Evolutionary conservation across 2,797 vertebrate species (phyloP).

Genomic region (Gymnocypris eckloni): DNA sequence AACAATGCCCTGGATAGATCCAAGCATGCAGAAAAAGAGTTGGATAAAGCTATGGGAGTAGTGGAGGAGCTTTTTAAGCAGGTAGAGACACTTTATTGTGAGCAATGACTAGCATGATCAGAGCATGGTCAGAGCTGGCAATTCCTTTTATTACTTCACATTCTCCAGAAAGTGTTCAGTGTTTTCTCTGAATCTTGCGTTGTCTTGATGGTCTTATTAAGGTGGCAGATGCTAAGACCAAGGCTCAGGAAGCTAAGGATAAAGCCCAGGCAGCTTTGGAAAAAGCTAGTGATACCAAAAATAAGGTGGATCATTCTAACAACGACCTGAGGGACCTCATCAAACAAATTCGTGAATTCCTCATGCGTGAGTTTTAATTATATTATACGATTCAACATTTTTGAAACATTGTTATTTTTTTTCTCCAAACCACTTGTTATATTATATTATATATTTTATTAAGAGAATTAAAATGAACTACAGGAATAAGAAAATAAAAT

Average conservation of each 20-base stretch:
- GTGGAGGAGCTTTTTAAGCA: constrained; percentile 85
- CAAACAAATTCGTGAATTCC: constrained; percentile 92
- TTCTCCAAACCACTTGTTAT: background rate
- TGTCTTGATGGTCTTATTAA: constrained; percentile 57
- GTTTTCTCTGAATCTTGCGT: constrained; percentile 19
- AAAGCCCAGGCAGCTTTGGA: constrained; percentile 88
- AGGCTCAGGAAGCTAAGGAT: constrained; percentile 87
- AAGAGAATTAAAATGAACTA: background rate
- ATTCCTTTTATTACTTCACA: background rate
- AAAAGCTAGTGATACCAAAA: constrained; percentile 89
- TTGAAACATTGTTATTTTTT: background rate
- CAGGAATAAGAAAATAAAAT: background rate
- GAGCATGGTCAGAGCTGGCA: background rate
- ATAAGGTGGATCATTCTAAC: constrained; percentile 90
- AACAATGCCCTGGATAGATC: constrained; percentile 87
- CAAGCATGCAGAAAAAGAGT: constrained; percentile 88
- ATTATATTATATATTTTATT: background rate
- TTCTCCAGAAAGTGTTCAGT: background rate
- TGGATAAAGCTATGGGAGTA: constrained; percentile 84
- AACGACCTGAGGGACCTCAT: constrained; percentile 93
- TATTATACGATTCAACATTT: background rate
- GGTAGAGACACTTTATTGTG: constrained; percentile 66
- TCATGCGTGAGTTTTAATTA: constrained; percentile 87
- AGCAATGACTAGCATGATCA: background rate
- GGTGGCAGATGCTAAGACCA: constrained; percentile 89